Base-by-base conservation (phyloP, 2,797 vertebrate genomes). In the Characodon lateralis region DNA sequence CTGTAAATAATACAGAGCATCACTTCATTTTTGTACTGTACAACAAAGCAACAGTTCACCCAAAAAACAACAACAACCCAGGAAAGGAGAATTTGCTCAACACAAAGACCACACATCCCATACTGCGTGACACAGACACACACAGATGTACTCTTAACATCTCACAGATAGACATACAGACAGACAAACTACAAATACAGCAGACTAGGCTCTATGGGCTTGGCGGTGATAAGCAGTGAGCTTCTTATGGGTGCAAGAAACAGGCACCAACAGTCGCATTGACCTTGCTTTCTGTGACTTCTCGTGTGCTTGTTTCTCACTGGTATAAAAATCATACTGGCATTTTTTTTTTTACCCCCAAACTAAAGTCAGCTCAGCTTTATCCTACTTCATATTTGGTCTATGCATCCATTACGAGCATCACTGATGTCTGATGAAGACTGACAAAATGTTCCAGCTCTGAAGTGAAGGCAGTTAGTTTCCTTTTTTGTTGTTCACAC, bases 141-240 rank as follows among this genome's bases (percentile, higher is more conserved):
- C 87, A 73, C 72, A 87, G 12, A 84, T 82, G 89, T 22, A 78
- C 84, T 77, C 80, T 84, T 78, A 28, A 81, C 39, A 74, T 50
- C 51, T 73, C 74, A 74, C 79, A 80, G 14, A 69, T 79, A 24
- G 4, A 79, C 83, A 84, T 14, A 83, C 82, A 73, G 10, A 79
- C 86, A 87, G 8, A 89, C 80, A 76, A 8, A 87, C 80, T 85
- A 88, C 79, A 88, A 88, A 90, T 83, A 87, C 89, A 91, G 91
- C 90, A 88, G 83, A 88, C 82, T 87, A 89, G 89, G 87, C 89
- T 92, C 80, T 78, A 79, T 78, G 83, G 91, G 88, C 86, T 88
- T 89, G 92, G 89, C 83, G 88, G 90, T 89, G 90, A 86, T 85
- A 69, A 92, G 89, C 86, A 87, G 88, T 88, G 91, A 90, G 87